Evolutionary conservation across 2,888 invertebrate genomes (phyloP), one percentile per base, ranked within the genome.

Genomic region (Diabrotica balteata): DNA sequence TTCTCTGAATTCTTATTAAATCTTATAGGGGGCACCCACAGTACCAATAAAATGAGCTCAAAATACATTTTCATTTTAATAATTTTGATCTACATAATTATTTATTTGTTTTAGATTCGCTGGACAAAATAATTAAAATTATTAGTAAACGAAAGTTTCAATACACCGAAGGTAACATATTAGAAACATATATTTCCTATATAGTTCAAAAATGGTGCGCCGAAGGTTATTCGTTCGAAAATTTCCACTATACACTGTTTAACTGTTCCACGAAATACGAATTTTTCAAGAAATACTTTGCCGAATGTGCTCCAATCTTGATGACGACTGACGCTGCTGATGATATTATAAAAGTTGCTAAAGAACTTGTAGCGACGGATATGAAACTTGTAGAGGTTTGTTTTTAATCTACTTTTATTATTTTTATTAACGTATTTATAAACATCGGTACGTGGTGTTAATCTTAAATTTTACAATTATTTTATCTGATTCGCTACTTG

Each of bases 141-240:
- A 73, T 81, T 11, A 74, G 76, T 32, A 67, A 74, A 50, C 66
- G 76, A 63, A 74, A 82, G 57, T 68, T 71, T 47, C 70, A 76
- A 45, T 54, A 81, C 10, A 80, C 76, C 22, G 73, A 82, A 5
- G 77, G 82, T n/a, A 69, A 75, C 7, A 86, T 88, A 73, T 73
- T 87, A 62, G 82, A 85, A 59, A 83, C 80, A 62, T 85, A 87
- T 72, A 78, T 85, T 66, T 84, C 84, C 59, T 86, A 85, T 83
- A 69, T 88, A 17, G 77, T 88, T n/a, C 80, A 85, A 0, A 83
- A 79, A 69, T 84, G 84, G 83, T 65, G 78, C 42, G 70, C 63
- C 17, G 72, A 76, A 45, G 73, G 73, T 8, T 75, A 73, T 65
- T 59, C 64, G 42, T 74, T 84, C 8, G 75, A 80, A 67, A 74